Base-by-base conservation (phyloP, 2,113 vertebrate species). In the Melanotaenia duboulayi region DNA sequence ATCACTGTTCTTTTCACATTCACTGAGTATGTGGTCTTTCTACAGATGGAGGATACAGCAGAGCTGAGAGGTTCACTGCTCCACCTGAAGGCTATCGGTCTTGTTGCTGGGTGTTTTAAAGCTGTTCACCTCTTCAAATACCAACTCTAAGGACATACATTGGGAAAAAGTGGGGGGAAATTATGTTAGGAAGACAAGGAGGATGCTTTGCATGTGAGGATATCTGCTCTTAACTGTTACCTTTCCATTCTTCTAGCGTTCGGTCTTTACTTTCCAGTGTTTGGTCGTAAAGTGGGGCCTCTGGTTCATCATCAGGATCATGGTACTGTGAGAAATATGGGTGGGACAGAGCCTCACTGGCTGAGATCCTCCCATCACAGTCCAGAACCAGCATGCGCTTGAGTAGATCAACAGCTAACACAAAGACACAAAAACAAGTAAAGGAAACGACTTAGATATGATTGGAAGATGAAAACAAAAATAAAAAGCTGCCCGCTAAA, bases 311-410 rank as follows among this genome's bases (percentile, higher is more conserved):
- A 0, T 98, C 97, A 0, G 97, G 97, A 69, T 98, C 97, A 0
- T 99, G 97, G 71, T 99, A 99, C 91, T 99, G 98, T 12, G 96
- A 95, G 86, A 99, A 99, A 92, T 99, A 99, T 0, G 96, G 90
- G 20, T 99, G 98, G 2, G 96, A 94, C 42, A 99, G 94, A 0
- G 97, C 97, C 82, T 96, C 97, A 0, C 93, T 90, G 1, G 98
- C 98, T 0, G 96, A 96, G 88, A 98, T 95, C 87, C 98, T 92
- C 58, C 96, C 96, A 62, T 99, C 98, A 0, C 97, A 99, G 92
- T 99, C 98, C 78, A 99, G 90, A 50, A 99, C 96, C 73, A 99
- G 93, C 97, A 99, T 99, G 42, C 95, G 95, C 87, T 97, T 97
- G 71, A 99, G 88, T n/a, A 99, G 94, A 76, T 98, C 97, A 60